Base-by-base conservation (phyloP, 2,113 vertebrate species). In the Gymnarchus niloticus region DNA sequence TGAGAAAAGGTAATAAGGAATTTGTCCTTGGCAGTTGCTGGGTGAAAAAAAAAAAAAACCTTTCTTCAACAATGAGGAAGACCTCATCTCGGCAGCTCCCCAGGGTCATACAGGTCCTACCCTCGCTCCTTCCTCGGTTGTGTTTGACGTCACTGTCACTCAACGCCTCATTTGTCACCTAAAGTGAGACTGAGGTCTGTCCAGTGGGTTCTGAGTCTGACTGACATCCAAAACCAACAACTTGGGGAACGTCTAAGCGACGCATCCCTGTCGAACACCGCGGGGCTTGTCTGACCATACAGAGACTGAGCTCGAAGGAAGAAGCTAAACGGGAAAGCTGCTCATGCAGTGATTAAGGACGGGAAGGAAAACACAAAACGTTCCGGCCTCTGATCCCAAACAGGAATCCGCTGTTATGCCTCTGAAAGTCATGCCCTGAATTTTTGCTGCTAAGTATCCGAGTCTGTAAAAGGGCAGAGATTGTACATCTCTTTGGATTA, bases 1-100 rank as follows among this genome's bases (percentile, higher is more conserved):
- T 80, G 77, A 65, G 83, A 54, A 84, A 84, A 59, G 83, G 84
- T 56, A 56, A 83, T 84, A 80, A 86, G 84, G 59, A 56, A 89
- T 85, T 87, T 87, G 90, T 88, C 91, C 90, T 91, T 90, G 87
- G 86, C 81, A 86, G 84, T 82, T n/a, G 76, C 23, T 17, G 19
- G 48, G 44, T 28, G 41, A 6, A n/a, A n/a, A n/a, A n/a, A n/a
- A n/a, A n/a, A n/a, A n/a, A 51, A 21, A 61, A 10, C 4, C 65
- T 49, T n/a, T 56, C 59, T 48, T 49, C 56, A 54, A n/a, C 5
- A 3, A 46, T 33, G 44, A 49, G 3, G 37, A 49, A 19, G 84
- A 17, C 61, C 61, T 14, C 59, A 65, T 52, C 76, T 83, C 54
- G 19, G 78, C 21, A 21, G 8, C 81, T 23, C 14, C 49, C 25